These are phyloP conservation scores for Odontocolon sp. DNA, from an alignment of 2,888 invertebrate genomes.

Conservation along the genomic window DNA sequence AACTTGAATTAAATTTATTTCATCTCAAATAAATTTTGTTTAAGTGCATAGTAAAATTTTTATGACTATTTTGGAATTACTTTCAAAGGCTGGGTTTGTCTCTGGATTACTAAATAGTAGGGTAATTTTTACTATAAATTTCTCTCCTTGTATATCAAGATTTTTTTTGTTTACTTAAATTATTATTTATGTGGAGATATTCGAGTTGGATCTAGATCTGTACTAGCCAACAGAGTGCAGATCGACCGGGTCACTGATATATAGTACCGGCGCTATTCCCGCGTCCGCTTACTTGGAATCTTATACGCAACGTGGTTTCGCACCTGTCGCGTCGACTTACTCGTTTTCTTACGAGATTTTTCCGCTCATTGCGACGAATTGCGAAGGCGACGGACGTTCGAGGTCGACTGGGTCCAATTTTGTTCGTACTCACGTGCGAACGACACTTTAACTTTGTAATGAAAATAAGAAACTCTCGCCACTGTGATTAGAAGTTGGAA, in stretches of 20 bases:
- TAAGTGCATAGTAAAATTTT: no score
- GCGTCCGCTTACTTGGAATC: slow-evolving; percentile 46
- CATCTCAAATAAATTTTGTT: no score
- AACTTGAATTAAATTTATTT: no score
- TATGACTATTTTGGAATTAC: no score
- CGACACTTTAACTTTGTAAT: slow-evolving; percentile 29
- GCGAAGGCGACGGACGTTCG: slow-evolving; percentile 50
- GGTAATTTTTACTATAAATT: no score
- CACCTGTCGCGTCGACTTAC: slow-evolving; percentile 57
- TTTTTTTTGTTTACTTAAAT: no score
- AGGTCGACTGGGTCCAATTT: slow-evolving; percentile 33
- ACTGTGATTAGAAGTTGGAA: not conserved
- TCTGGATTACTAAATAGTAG: no score
- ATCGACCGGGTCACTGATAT: slow-evolving; percentile 16
- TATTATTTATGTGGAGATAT: no score
- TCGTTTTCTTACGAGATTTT: slow-evolving; percentile 57
- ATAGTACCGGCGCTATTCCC: not conserved
- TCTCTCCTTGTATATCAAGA: no score
- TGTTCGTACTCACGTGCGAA: slow-evolving; percentile 30
- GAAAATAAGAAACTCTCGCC: slow-evolving; percentile 43
- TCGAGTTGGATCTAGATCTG: not conserved
- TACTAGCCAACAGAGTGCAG: slow-evolving; percentile 12
- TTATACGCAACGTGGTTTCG: slow-evolving; percentile 56
- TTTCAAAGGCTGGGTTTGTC: no score
- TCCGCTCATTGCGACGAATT: slow-evolving; percentile 39